Base-by-base conservation (phyloP, 2,888 invertebrate species). In the Tetragonula carbonaria region DNA sequence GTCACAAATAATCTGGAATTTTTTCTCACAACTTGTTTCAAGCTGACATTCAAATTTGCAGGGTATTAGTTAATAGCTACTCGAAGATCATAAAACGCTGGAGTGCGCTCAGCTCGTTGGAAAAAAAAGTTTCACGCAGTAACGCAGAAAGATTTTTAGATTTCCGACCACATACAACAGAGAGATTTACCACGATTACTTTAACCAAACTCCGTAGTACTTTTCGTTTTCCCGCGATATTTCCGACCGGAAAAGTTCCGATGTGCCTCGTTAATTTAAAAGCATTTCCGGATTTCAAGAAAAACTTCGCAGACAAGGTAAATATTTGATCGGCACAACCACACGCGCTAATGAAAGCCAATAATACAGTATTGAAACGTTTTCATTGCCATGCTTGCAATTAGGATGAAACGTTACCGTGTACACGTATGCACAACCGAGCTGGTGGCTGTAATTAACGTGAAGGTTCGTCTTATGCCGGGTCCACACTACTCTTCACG, bases 271-370 rank as follows among this genome's bases (percentile, higher is more conserved):
- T 87, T 87, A 87, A 81, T 83, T 87, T 85, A 82, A 87, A 80
- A 87, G 87, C 81, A 82, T 87, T 84, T 83, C 76, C 79, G 59
- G 63, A 84, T 82, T 84, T 80, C 73, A 57, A 80, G 74, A 73
- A 74, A 85, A 87, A 87, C 85, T 87, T 87, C 80, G 82, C 85
- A 86, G 87, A 87, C 86, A 80, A 75, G 77, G 77, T 80, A 84
- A 87, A 79, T 73, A 80, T 87, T 84, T 82, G 78, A 81, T 67
- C 76, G 76, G 70, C 66, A 50, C 18, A 71, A 59, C 71, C 57
- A 63, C 66, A 71, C 74, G 71, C 80, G 81, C 67, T 55, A 85
- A 85, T 76, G 75, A 74, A 82, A 72, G 53, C 71, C 72, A 73
- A 82, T 84, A 82, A 82, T 73, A 78, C 74, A 57, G 53, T 73